phyloP scores from a whole-genome alignment of 2,797 vertebrate species.

The Yasuhikotakia modesta region DNA sequence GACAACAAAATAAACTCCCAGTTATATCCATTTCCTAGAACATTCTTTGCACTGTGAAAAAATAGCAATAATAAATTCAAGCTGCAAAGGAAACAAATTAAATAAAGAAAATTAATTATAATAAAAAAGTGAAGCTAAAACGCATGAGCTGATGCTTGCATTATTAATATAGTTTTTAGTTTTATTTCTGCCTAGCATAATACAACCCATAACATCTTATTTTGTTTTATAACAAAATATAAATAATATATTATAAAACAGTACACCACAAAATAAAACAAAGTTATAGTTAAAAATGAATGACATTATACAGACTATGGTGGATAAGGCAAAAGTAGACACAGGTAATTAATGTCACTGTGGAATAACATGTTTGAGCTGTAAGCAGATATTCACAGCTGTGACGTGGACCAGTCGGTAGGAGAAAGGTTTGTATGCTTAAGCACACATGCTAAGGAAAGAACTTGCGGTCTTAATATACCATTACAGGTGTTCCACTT shows the following conservation, averaged over 20 bases:
- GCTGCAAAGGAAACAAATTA: neutral
- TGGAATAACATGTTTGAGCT: neutral
- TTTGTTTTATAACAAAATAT: too few species aligned
- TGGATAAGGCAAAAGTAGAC: slow-evolving; percentile 18
- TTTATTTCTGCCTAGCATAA: too few species aligned
- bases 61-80: neutral
- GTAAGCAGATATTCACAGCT: slow-evolving; percentile 47
- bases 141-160: neutral
- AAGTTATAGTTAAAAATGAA: too few species aligned
- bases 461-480: slow-evolving; percentile 33
- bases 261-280: too few species aligned
- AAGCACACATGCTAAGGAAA: slow-evolving; percentile 46
- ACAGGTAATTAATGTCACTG: neutral
- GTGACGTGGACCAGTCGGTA: slow-evolving; percentile 64
- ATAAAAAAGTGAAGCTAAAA: neutral
- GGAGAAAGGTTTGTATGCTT: slow-evolving; percentile 57
- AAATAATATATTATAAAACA: too few species aligned
- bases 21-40: slow-evolving; percentile 40
- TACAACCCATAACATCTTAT: too few species aligned
- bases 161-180: too few species aligned
- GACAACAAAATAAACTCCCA: slow-evolving; percentile 52
- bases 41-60: slow-evolving; percentile 18
- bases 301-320: neutral
- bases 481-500: slow-evolving; percentile 32
- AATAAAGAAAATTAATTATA: neutral